These are phyloP conservation scores for Xanthia icteritia DNA, from an alignment of 2,888 invertebrate species.

Conservation along the genomic window DNA sequence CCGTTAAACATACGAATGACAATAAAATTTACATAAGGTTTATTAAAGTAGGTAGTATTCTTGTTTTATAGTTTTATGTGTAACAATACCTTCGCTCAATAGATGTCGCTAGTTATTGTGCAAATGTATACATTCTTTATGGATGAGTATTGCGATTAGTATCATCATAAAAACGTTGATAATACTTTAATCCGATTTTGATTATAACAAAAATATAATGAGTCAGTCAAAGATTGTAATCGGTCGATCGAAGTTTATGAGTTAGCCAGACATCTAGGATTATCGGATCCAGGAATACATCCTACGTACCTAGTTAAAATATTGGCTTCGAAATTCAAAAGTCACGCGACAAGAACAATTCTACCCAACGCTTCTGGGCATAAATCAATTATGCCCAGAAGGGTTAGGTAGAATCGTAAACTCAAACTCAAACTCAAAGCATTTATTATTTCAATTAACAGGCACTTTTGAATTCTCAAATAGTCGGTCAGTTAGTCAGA, in stretches of 20 bases:
- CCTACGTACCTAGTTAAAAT: background rate
- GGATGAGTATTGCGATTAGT: background rate
- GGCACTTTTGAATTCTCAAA: too few relatives aligned
- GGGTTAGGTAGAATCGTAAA: background rate
- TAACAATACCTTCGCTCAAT: background rate
- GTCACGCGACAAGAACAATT: too few relatives aligned
- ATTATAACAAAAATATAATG: conserved; percentile 31
- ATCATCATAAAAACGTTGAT: background rate
- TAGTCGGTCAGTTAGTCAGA: too few relatives aligned
- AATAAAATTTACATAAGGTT: background rate
- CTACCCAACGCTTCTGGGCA: too few relatives aligned
- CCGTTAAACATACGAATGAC: background rate
- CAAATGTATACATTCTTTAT: background rate
- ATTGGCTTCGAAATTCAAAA: background rate
- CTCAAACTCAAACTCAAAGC: too few relatives aligned
- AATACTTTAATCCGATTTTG: conserved; percentile 17
- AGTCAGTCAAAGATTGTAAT: conserved; percentile 20
- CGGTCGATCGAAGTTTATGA: background rate
- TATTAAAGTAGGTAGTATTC: background rate
- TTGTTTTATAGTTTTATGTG: background rate
- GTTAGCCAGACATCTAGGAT: background rate
- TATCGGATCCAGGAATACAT: background rate
- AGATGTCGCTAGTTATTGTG: conserved; percentile 49
- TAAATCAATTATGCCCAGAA: too few relatives aligned
- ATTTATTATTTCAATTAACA: too few relatives aligned